Evolutionary conservation across 2,113 vertebrate species (phyloP).

Genomic region (Tiliqua scincoides): DNA sequence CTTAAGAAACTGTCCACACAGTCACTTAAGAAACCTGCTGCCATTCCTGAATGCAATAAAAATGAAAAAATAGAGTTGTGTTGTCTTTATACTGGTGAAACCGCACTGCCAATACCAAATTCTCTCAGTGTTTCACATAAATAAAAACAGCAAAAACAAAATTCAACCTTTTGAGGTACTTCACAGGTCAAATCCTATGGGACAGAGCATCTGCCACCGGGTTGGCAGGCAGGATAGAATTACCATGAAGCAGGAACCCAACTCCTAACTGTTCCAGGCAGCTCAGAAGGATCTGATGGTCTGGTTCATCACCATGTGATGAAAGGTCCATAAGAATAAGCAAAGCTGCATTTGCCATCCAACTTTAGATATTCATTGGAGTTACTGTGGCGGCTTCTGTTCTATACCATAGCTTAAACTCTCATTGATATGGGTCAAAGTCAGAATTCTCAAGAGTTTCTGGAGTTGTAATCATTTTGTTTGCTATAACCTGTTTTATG

Average conservation of each 20-base stretch:
- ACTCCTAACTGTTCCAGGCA: neutral
- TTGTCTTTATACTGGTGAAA: neutral
- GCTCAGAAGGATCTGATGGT: neutral
- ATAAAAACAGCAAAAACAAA: neutral
- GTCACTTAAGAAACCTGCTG: neutral
- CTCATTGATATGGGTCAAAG: neutral
- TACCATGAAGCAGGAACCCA: neutral
- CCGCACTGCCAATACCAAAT: neutral
- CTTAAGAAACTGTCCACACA: neutral
- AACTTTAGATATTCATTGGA: neutral
- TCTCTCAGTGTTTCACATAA: neutral
- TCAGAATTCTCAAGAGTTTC: neutral
- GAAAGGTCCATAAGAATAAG: neutral
- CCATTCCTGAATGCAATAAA: no score
- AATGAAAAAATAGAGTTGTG: neutral
- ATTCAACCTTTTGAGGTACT: neutral
- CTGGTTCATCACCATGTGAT: neutral
- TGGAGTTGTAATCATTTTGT: neutral
- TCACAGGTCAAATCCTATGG: neutral
- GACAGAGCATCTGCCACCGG: neutral
- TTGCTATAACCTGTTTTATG: neutral
- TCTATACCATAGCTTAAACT: neutral
- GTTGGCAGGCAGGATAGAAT: neutral
- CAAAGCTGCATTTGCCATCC: no score
- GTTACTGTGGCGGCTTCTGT: neutral